Evolutionary conservation across 2,113 vertebrate species (phyloP).

Genomic region (Melanerpes aurifrons): DNA sequence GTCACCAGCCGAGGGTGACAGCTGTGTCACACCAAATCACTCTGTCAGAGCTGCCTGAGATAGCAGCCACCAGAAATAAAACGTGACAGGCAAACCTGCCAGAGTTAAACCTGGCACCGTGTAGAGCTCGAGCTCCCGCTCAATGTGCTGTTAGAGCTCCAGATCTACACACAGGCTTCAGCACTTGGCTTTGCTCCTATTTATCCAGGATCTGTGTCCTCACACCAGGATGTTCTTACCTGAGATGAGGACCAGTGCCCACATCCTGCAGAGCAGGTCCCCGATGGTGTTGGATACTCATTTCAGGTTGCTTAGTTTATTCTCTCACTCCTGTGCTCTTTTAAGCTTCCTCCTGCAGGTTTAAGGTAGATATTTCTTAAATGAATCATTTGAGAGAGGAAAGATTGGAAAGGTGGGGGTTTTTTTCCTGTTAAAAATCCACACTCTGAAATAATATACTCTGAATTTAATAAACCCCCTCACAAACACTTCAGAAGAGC

Average conservation of each 20-base stretch:
- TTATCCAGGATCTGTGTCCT: background rate
- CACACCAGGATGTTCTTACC: background rate
- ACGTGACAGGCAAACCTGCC: background rate
- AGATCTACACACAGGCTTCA: background rate
- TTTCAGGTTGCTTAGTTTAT: background rate
- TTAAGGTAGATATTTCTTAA: background rate
- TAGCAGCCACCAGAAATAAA: background rate
- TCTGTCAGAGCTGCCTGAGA: background rate
- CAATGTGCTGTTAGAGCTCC: background rate
- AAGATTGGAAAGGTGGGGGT: background rate
- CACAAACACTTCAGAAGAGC: background rate
- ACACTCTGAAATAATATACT: background rate
- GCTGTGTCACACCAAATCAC: background rate
- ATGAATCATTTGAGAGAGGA: background rate
- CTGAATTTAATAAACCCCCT: background rate
- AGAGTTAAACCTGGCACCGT: background rate
- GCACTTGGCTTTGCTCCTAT: background rate
- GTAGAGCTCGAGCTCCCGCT: background rate
- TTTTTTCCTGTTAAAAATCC: background rate
- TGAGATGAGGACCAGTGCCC: accelerated
- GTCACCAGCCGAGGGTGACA: accelerated
- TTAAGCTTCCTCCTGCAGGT: background rate
- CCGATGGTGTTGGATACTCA: background rate
- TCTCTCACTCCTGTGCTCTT: background rate
- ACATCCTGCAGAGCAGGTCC: background rate